phyloP scores from a whole-genome alignment of 2,797 vertebrate species.

The Otolemur crassicaudatus region DNA sequence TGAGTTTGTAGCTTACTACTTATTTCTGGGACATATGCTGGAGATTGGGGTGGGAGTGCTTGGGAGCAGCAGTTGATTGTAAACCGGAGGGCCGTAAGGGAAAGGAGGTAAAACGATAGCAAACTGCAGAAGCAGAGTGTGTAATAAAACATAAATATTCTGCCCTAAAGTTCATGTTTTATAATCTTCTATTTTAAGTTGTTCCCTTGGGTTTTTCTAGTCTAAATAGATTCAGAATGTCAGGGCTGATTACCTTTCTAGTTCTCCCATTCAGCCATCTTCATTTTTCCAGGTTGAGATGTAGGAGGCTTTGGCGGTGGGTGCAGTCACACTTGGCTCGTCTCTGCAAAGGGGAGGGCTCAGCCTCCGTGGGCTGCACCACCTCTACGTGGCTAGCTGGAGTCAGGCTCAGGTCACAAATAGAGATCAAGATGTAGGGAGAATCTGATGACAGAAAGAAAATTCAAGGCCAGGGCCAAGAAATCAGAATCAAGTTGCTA shows the following conservation, averaged over 20 bases:
- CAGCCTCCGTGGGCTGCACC: neutral
- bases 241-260: slow-evolving; percentile 9
- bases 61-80: neutral
- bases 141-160: neutral
- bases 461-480: neutral
- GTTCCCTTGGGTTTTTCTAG: neutral
- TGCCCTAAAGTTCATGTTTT: neutral
- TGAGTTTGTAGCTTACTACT: neutral
- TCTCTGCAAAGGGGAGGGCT: neutral
- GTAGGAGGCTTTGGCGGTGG: neutral
- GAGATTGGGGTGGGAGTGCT: no score
- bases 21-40: neutral
- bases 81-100: neutral
- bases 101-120: neutral
- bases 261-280: neutral
- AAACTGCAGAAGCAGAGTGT: neutral
- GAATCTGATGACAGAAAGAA: neutral
- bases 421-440: neutral
- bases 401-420: neutral
- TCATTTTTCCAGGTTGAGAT: neutral
- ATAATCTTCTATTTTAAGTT: neutral
- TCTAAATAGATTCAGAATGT: neutral
- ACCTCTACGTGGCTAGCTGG: neutral
- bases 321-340: neutral
- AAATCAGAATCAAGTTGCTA: neutral